These are phyloP conservation scores for Serilophus lunatus DNA, from an alignment of 2,113 vertebrate genomes.

Conservation along the genomic window DNA sequence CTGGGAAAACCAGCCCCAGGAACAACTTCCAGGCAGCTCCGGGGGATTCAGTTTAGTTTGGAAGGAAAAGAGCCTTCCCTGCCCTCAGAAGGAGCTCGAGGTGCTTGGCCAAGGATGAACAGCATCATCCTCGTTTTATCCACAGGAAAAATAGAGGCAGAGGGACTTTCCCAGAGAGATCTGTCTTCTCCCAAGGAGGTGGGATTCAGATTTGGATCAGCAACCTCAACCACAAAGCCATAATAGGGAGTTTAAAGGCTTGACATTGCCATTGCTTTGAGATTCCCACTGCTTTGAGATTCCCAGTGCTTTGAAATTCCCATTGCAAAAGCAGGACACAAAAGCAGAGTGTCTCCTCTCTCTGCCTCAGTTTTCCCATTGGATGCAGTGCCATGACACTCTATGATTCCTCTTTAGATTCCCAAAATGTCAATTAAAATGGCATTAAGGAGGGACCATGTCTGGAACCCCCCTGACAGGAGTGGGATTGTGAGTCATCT, in stretches of 20 bases:
- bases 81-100: not conserved
- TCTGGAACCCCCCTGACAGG: not conserved
- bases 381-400: not conserved
- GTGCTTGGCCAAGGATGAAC: not conserved
- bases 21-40: not conserved
- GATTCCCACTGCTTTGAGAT: not conserved
- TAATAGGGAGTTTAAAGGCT: not conserved
- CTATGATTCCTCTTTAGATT: fast-evolving
- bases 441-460: not conserved
- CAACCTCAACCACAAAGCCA: not conserved
- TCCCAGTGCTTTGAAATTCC: not conserved
- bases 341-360: not conserved
- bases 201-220: not conserved
- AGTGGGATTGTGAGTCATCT: not conserved
- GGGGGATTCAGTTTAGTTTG: not conserved
- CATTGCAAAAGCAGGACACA: not conserved
- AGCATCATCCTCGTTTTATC: not conserved
- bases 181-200: not conserved
- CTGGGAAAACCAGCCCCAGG: not conserved
- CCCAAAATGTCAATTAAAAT: not conserved
- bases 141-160: not conserved
- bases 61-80: not conserved
- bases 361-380: not conserved
- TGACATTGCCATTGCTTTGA: not conserved
- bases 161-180: not conserved